Evolutionary conservation across 2,113 vertebrate species (phyloP).

Genomic region (Chascanopsetta lugubris): DNA sequence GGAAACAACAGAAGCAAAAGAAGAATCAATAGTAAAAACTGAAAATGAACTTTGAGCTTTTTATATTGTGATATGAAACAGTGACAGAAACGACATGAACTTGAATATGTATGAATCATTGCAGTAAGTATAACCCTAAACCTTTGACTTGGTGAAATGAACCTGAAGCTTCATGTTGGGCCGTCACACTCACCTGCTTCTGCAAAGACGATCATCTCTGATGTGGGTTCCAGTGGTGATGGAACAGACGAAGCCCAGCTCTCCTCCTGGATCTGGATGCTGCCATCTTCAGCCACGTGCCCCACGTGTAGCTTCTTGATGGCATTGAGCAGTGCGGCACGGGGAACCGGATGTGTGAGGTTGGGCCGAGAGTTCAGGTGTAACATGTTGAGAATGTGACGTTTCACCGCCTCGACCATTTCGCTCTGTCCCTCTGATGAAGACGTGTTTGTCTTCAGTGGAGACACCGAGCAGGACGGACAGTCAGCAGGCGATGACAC

Average conservation of each 20-base stretch:
- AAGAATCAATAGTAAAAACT: no score
- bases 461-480: slow-evolving; percentile 87
- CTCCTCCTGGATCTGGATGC: slow-evolving; percentile 92
- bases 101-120: no score
- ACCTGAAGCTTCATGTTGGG: neutral
- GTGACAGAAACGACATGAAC: no score
- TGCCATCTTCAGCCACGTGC: slow-evolving; percentile 89
- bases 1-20: no score
- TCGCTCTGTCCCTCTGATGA: slow-evolving; percentile 80
- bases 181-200: slow-evolving; percentile 79
- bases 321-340: slow-evolving; percentile 93
- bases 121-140: neutral
- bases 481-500: slow-evolving; percentile 76
- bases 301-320: slow-evolving; percentile 95
- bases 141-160: neutral
- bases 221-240: slow-evolving; percentile 84
- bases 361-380: slow-evolving; percentile 94
- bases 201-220: slow-evolving; percentile 96
- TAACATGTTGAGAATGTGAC: slow-evolving; percentile 96
- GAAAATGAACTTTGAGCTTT: no score
- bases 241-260: slow-evolving; percentile 78
- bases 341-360: slow-evolving; percentile 91
- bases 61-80: no score
- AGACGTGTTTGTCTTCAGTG: slow-evolving; percentile 84
- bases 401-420: slow-evolving; percentile 98